phyloP scores from a whole-genome alignment of 2,797 vertebrate species.

The Danio kyathit region DNA sequence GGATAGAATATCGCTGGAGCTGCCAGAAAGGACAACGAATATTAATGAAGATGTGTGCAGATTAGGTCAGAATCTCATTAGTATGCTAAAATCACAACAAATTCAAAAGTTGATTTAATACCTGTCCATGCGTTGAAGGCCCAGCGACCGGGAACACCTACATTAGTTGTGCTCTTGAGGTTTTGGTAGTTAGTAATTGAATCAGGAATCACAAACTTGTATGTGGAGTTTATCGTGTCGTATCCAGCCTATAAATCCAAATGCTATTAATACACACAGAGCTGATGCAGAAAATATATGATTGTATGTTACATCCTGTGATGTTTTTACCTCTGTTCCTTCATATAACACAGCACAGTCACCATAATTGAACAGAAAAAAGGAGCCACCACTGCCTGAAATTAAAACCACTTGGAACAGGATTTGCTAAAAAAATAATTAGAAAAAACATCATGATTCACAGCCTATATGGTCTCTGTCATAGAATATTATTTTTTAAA shows the following conservation, averaged over 20 bases:
- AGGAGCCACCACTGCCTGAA: neutral
- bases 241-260: conserved; percentile 33
- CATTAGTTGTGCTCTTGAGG: conserved; percentile 19
- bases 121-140: neutral
- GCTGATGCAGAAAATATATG: neutral
- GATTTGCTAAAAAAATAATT: neutral
- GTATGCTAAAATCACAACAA: too few species aligned
- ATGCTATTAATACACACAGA: neutral
- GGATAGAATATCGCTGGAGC: neutral
- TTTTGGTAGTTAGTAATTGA: neutral
- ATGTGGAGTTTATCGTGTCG: neutral
- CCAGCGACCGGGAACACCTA: conserved; percentile 19
- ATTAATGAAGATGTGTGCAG: neutral
- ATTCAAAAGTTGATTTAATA: too few species aligned
- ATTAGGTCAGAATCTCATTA: too few species aligned
- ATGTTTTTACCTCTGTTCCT: neutral
- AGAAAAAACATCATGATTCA: neutral
- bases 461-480: too few species aligned
- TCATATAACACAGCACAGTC: neutral
- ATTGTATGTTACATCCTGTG: neutral
- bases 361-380: conserved; percentile 29
- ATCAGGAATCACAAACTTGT: conserved; percentile 14
- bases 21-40: neutral
- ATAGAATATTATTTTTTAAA: too few species aligned
- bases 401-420: conserved; percentile 7